Conservation (phyloP, 2,888 invertebrate species). For the Microctonus aethiopoides region DNA sequence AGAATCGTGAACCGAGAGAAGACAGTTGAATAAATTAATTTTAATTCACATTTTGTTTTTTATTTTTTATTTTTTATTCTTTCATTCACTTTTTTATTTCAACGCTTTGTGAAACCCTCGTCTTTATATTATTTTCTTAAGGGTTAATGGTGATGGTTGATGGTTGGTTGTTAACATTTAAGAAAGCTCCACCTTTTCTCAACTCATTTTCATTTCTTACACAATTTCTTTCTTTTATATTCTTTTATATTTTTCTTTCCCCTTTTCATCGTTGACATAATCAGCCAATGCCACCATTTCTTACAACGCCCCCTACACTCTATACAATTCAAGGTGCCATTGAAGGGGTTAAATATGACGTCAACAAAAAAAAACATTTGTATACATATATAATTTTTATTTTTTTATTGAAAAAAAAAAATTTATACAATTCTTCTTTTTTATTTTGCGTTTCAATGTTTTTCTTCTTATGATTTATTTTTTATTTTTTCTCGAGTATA, state of each 20-base stretch:
- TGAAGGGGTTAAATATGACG: background rate
- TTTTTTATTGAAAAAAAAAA: background rate
- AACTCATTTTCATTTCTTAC: background rate
- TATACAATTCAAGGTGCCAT: background rate
- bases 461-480: background rate
- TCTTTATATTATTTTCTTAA: slow-evolving; percentile 1
- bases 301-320: background rate
- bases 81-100: no score
- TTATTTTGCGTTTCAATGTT: background rate
- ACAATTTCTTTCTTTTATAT: background rate
- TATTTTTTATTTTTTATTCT: no score
- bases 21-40: no score
- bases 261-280: slow-evolving; percentile 16
- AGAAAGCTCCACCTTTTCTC: slow-evolving; percentile 23
- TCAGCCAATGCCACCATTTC: background rate
- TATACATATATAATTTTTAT: background rate
- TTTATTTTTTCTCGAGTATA: background rate
- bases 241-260: slow-evolving; percentile 4
- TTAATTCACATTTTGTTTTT: no score
- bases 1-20: no score
- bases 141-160: no score
- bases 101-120: no score
- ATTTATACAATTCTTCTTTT: no score
- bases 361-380: background rate
- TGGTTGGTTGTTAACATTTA: slow-evolving; percentile 25